phyloP scores from a whole-genome alignment of 2,797 vertebrate species.

The Neosalanx taihuensis region DNA sequence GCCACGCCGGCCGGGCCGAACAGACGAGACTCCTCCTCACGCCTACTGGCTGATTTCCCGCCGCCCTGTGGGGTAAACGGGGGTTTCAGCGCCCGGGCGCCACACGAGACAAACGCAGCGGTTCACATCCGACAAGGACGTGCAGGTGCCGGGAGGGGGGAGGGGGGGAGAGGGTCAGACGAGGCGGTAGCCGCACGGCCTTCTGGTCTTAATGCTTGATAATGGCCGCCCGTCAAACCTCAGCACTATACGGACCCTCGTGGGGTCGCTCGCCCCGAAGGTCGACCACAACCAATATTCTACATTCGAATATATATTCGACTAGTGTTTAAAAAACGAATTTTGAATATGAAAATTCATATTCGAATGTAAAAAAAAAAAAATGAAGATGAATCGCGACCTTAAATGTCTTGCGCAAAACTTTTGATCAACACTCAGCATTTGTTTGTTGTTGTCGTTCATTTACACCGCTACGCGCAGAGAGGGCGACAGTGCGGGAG shows the following conservation, averaged over 20 bases:
- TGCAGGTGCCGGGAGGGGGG: neutral
- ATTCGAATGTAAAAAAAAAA: too few relatives aligned
- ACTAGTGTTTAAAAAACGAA: too few relatives aligned
- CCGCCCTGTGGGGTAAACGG: neutral
- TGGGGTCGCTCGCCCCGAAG: slow-evolving; percentile 41
- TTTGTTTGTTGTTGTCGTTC: too few relatives aligned
- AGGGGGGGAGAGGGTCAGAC: slow-evolving; percentile 20
- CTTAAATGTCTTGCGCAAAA: too few relatives aligned
- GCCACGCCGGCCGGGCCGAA: neutral
- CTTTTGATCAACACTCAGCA: too few relatives aligned
- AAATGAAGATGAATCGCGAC: too few relatives aligned
- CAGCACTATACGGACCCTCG: slow-evolving; percentile 27
- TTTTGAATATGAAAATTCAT: too few relatives aligned
- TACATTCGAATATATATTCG: too few relatives aligned
- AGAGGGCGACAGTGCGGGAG: too few relatives aligned
- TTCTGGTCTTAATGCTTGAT: slow-evolving; percentile 34
- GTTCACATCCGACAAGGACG: neutral
- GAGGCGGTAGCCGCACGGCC: slow-evolving; percentile 35
- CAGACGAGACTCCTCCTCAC: neutral
- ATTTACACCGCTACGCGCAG: too few relatives aligned
- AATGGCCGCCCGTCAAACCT: slow-evolving; percentile 31
- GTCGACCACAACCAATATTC: slow-evolving; percentile 22
- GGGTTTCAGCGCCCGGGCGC: neutral
- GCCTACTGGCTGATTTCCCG: neutral
- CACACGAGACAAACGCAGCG: neutral